Percentiles rank a stretch among this genome's conserved stretches.
phyloP scores from a whole-genome alignment of 1,140 invertebrate genomes.

The Yoshiicerus persimilis region DNA sequence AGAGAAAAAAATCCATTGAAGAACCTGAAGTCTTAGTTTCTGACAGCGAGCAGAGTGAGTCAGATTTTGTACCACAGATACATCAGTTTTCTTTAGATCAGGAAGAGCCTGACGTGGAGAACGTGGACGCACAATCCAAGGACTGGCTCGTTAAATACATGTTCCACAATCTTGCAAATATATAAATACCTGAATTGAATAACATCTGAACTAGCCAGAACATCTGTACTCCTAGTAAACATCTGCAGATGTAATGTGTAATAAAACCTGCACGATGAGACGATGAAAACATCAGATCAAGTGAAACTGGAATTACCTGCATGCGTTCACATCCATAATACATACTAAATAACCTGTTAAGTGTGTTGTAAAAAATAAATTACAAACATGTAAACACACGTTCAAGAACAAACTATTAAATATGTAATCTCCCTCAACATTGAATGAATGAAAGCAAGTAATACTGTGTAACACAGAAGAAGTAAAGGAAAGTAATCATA shows the following conservation, averaged over 20 bases:
- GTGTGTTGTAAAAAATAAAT: background rate
- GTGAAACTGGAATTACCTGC: background rate
- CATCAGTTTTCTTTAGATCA: constrained; percentile 23
- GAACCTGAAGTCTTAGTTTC: background rate
- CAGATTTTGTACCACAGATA: background rate
- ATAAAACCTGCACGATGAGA: background rate
- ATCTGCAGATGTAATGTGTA: background rate
- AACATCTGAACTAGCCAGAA: background rate
- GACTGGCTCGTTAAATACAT: constrained; percentile 45
- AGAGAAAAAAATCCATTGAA: background rate
- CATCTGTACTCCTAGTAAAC: background rate
- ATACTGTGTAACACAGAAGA: background rate
- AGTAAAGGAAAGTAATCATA: background rate
- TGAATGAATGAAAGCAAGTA: background rate
- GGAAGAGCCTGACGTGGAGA: constrained; percentile 23
- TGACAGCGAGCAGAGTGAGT: background rate
- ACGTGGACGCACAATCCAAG: constrained; percentile 25
- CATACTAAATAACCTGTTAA: background rate
- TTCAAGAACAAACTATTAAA: background rate
- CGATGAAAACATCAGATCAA: background rate
- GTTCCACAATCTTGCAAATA: constrained; percentile 43
- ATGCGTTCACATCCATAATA: background rate
- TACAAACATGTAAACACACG: background rate
- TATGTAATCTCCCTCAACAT: too few relatives aligned
- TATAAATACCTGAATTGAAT: constrained; percentile 24